Evolutionary conservation across 1,140 invertebrate genomes (phyloP), one percentile per base, ranked within the genome.

Genomic region (Coenobita brevimanus): DNA sequence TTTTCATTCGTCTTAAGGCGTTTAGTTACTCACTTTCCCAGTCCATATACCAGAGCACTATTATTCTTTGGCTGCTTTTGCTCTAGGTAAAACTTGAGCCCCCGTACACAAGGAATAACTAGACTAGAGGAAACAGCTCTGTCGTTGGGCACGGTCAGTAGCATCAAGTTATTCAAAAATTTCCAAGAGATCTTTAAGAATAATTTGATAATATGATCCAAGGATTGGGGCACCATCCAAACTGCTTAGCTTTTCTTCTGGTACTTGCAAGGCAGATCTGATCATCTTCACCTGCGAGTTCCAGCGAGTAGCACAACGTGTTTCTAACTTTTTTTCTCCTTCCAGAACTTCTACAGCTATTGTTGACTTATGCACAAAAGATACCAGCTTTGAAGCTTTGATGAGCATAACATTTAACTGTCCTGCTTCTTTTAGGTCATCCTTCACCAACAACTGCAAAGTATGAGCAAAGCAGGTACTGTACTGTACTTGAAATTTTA

Each of bases 251-350:
- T 50, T 50, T 50, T 50, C 17, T 6, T 50, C 17, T 50, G 46
- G 46, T 50, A 50, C 17, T 50, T 50, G 46, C 46, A 50, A 50
- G 46, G 46, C 46, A 50, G 46, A 50, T n/a, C n/a, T n/a, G n/a
- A n/a, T 50, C 46, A 82, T 82, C 43, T 69, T 69, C 41, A 82
- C 57, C 36, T 69, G 13, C 24, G 81, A 82, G 24, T 82, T 82
- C 81, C 60, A 82, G 2, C 81, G 60, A 69, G 60, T 71, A 13
- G 24, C 60, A 67, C 81, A 82, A 24, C 81, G 15, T 43, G 62
- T 36, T 69, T 82, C 38, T n/a, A n/a, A n/a, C n/a, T n/a, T 43
- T 67, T 27, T 71, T 50, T 50, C 17, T 50, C 6, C 17, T 50
- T 50, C 46, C 46, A 50, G 6, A 50, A 50, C 17, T 8, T 50